These are phyloP conservation scores for Notolepis coatsorum DNA, from an alignment of 2,797 vertebrate genomes.

Conservation along the genomic window DNA sequence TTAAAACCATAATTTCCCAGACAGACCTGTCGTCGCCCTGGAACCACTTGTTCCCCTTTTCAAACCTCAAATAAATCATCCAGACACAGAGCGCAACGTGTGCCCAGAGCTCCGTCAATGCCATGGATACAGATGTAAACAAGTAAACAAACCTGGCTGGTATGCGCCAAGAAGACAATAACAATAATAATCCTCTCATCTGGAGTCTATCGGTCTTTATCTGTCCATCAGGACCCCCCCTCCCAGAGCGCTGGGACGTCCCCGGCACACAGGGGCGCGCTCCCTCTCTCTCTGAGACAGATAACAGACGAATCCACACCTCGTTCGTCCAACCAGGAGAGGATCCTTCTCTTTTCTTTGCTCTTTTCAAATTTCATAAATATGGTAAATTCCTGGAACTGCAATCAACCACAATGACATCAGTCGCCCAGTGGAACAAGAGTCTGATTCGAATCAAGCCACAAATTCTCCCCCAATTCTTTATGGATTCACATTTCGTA, in stretches of 20 bases:
- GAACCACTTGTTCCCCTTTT: conserved; percentile 26
- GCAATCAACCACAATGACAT: conserved; percentile 55
- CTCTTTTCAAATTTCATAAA: conserved; percentile 42
- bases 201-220: conserved; percentile 73
- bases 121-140: conserved; percentile 56
- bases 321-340: conserved; percentile 24
- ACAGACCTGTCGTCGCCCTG: background rate
- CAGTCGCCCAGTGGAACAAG: conserved; percentile 29
- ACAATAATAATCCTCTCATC: conserved; percentile 66
- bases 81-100: background rate
- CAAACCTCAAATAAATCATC: conserved; percentile 49
- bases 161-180: conserved; percentile 66
- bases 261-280: conserved; percentile 25
- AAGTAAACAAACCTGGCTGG: conserved; percentile 69
- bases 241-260: conserved; percentile 25
- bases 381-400: conserved; percentile 43
- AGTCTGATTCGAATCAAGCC: conserved; percentile 24
- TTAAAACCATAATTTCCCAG: conserved; percentile 19
- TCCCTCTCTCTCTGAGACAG: conserved; percentile 27
- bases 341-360: conserved; percentile 32
- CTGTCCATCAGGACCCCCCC: conserved; percentile 56
- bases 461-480: too few relatives aligned
- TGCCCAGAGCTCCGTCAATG: conserved; percentile 16
- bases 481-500: too few relatives aligned
- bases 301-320: conserved; percentile 57